Evolutionary conservation across 2,797 vertebrate species (phyloP), one percentile per base, ranked within the genome.

Genomic region (Anabas testudineus): DNA sequence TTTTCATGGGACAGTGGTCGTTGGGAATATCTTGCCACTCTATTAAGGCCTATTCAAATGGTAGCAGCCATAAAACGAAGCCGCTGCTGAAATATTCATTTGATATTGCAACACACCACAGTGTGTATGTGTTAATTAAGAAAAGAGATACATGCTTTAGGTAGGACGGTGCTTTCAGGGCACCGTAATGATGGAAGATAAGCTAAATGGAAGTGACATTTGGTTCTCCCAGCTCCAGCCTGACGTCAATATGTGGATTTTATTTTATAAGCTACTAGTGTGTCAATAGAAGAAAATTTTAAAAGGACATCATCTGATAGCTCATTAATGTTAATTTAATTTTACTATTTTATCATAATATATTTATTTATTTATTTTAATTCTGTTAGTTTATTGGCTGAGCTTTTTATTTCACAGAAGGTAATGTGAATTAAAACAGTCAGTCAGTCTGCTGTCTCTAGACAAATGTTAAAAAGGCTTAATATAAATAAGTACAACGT

Each of bases 21-120:
- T 63, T 80, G 87, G 85, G 87, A 91, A 90, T 87, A 90, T 93
- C 90, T 91, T 90, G 89, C 93, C 90, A 89, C 85, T 88, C 90
- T 92, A 92, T 92, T 92, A 93, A 90, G 87, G 82, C 67, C 83
- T 73, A 83, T 92, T 91, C 82, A 91, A 94, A 93, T 91, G 88
- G 91, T 84, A 67, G 90, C 70, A 52, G 74, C 84, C 87, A 77
- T 84, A 78, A 87, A 90, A 90, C 22, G 87, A 88, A 90, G 88
- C 71, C 84, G 82, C 53, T 63, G 12, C 65, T 94, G 73, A 95
- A 95, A 94, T 93, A 95, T 95, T 95, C 8, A 94, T 94, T 71
- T 69, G 74, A 79, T 88, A 89, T 87, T 84, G 90, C 90, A 88
- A 92, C 83, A 88, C 83, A 87, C 84, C 65, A 65, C 81, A 37